Conservation (phyloP, 1,140 invertebrate species). For the Arion vulgaris region DNA sequence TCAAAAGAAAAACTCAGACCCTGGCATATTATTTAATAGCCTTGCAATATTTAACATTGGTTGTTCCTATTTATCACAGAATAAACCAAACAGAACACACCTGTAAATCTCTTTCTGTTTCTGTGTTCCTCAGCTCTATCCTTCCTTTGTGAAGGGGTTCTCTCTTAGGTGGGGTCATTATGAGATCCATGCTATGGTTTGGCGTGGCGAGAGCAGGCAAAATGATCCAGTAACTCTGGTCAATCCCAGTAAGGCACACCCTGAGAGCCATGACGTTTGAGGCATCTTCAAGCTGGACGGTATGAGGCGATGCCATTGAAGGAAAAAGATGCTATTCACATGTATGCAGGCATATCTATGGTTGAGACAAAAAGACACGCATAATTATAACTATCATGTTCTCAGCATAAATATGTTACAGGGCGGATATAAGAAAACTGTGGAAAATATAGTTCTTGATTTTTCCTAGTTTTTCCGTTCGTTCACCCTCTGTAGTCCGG, state of each 20-base stretch:
- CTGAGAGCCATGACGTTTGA: constrained; percentile 46
- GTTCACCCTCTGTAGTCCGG: too few species aligned
- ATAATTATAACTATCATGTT: too few species aligned
- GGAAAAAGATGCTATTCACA: constrained; percentile 50
- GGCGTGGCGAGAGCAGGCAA: constrained; percentile 38
- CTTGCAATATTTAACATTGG: too few species aligned
- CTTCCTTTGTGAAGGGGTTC: constrained; percentile 35
- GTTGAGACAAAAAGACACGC: too few species aligned
- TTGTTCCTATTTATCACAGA: too few species aligned
- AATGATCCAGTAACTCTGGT: background rate
- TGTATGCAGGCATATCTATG: constrained; percentile 46
- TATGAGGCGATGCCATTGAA: constrained; percentile 51
- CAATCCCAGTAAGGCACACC: constrained; percentile 54
- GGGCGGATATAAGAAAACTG: too few species aligned
- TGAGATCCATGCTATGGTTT: constrained; percentile 20
- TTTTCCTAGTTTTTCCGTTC: too few species aligned
- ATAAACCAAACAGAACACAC: too few species aligned
- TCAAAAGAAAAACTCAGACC: too few species aligned
- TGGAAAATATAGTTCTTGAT: too few species aligned
- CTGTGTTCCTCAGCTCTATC: constrained; percentile 15
- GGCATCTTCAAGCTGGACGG: constrained; percentile 50
- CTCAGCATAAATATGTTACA: too few species aligned
- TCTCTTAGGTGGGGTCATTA: background rate
- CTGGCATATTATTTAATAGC: too few species aligned
- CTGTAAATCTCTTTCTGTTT: constrained; percentile 13